Base-by-base conservation (phyloP, 2,888 invertebrate species). In the Eupithecia insigniata region DNA sequence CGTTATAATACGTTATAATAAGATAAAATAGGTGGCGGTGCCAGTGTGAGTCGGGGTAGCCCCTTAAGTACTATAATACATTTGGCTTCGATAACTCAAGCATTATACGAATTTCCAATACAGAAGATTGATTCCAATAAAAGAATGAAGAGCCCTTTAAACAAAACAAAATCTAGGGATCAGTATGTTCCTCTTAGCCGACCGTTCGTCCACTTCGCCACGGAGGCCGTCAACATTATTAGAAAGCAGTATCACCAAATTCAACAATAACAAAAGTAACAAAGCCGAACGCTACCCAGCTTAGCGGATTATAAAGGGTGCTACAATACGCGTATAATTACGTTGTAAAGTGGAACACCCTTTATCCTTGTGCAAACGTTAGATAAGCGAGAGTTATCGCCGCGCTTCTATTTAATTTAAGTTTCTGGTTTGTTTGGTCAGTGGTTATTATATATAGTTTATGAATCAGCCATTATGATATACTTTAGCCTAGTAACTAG, bases 311-410 rank as follows among this genome's bases (percentile, higher is more conserved):
- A 77, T 71, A 75, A 72, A 73, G 75, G 75, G 61, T 73, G 68
- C 51, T 69, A 71, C 73, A 73, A 73, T 74, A 71, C 72, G 72
- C 72, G 78, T 78, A 75, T 79, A 79, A 78, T 78, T 75, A 71
- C 77, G 64, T 71, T 74, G 76, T 79, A 79, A 79, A 79, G 72
- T 75, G 75, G 70, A 75, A 46, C 72, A 78, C 74, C 78, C 78
- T 79, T 74, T 76, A 73, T 72, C 77, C 78, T 72, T 76, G 79
- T 77, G 76, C 78, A 75, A 80, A 81, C 79, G 78, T 79, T 77
- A 81, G 80, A 80, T 80, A 81, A 82, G 79, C 71, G 69, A 73
- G 78, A 79, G 71, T 78, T 79, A 80, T 79, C 74, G 79, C 69
- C 64, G 66, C 66, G 67, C 36, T 71, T 69, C 67, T 76, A 78